These are phyloP conservation scores for Reticulitermes lucifugus DNA, from an alignment of 2,888 invertebrate genomes.

Conservation along the genomic window DNA sequence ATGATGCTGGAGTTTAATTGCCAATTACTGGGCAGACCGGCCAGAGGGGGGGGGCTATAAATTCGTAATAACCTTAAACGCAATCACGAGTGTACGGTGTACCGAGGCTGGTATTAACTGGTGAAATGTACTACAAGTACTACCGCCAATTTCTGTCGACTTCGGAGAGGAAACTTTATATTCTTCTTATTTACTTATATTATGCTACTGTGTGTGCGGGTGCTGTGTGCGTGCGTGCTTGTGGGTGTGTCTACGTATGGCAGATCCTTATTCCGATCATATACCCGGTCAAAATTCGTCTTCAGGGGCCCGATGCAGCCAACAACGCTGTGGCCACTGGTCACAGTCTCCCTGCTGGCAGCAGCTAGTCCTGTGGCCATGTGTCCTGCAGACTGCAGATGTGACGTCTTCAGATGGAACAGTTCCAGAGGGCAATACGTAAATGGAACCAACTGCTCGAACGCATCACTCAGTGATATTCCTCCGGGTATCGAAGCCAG, in stretches of 20 bases:
- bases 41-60: too few species aligned
- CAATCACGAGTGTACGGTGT: too few species aligned
- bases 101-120: too few species aligned
- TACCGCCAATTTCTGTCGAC: too few species aligned
- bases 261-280: background rate
- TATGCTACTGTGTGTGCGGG: too few species aligned
- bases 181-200: too few species aligned
- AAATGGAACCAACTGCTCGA: conserved; percentile 31
- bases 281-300: background rate
- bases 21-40: too few species aligned
- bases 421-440: conserved; percentile 23
- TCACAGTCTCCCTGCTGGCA: background rate
- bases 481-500: conserved; percentile 2
- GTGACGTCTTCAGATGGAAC: conserved; percentile 32
- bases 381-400: conserved; percentile 11
- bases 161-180: too few species aligned
- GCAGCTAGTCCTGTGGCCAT: background rate
- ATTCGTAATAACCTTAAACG: too few species aligned
- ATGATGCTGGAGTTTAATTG: too few species aligned
- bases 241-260: background rate
- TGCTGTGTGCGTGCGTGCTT: background rate
- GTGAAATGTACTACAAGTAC: too few species aligned
- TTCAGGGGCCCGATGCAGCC: background rate
- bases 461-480: background rate
- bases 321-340: background rate